Evolutionary conservation across 2,888 invertebrate species (phyloP), one percentile per base, ranked within the genome.

Genomic region (Dendrolimus pini): DNA sequence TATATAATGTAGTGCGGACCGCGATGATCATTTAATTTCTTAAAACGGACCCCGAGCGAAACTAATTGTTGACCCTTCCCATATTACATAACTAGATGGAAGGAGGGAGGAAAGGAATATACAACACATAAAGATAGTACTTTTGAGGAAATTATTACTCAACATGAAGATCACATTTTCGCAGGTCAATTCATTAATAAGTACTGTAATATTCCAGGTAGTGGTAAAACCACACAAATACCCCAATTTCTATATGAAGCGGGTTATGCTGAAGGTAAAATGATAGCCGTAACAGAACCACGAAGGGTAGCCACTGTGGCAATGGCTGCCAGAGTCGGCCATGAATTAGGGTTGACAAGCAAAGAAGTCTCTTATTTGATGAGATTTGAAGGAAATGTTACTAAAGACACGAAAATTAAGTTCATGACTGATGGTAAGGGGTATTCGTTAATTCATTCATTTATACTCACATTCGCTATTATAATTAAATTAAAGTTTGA

Each of bases 181-280:
- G 2, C 30, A 30, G 3, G 30, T 30, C 30, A 30, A 30, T 53
- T 47, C 10, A 42, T 56, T 54, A 12, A 12, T 30, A 0, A 30
- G 3, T 30, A 30, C 30, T 30, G 30, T 30, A 30, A 30, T 30
- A 30, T 30, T 75, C n/a, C 62, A 87, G 92, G 93, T 10, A 96
- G 96, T 66, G 99, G 99, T 12, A 99, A 99, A 92, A 99, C 99
- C 0, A 99, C 99, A 0, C 99, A 99, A 89, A 94, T 99, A 9
- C 99, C 99, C 0, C 99, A 99, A 84, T 99, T 99, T 77, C 92
- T 99, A 0, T 99, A 98, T 74, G 99, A 99, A 90, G 98, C 98
- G 0, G 99, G 98, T 0, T 99, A 97, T 79, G 95, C 98, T 0
- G 85, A 89, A 69, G 88, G 92, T 62, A 95, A 95, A 78, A 93